Conservation (phyloP, 2,888 invertebrate genomes). For the Aleiodes alternator region DNA sequence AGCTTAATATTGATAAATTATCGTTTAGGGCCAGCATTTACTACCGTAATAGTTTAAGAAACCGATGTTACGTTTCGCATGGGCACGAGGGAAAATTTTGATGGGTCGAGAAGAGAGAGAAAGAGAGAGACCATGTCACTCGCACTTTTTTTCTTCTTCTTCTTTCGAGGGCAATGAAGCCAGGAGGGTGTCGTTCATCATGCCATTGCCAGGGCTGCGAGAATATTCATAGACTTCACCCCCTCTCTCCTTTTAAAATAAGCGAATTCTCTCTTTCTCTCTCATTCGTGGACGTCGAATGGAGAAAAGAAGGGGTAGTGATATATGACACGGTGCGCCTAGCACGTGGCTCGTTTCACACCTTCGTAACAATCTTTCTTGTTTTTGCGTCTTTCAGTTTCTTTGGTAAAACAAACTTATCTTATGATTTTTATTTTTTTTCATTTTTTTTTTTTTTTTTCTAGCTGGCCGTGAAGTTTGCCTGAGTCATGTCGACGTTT, state of each 20-base stretch:
- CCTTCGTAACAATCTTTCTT: slow-evolving; percentile 68
- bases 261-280: slow-evolving; percentile 4
- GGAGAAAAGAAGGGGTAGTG: slow-evolving; percentile 45
- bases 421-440: slow-evolving; percentile 25
- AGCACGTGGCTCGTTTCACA: slow-evolving; percentile 72
- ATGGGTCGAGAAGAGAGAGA: slow-evolving; percentile 44
- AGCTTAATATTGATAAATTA: slow-evolving; percentile 70
- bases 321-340: slow-evolving; percentile 53
- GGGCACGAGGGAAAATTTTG: slow-evolving; percentile 50
- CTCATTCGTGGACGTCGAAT: slow-evolving; percentile 21
- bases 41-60: slow-evolving; percentile 68
- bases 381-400: slow-evolving; percentile 22
- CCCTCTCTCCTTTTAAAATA: slow-evolving; percentile 31
- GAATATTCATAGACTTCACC: slow-evolving; percentile 71
- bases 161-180: slow-evolving; percentile 41
- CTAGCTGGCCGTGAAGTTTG: slow-evolving; percentile 37
- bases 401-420: slow-evolving; percentile 66
- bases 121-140: neutral
- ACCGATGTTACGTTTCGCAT: slow-evolving; percentile 71
- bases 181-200: slow-evolving; percentile 69
- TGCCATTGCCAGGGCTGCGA: slow-evolving; percentile 65
- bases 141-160: slow-evolving; percentile 30
- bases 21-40: slow-evolving; percentile 42
- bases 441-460: neutral
- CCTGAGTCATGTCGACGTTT: slow-evolving; percentile 22